These are phyloP conservation scores for Trachurus trachurus DNA, from an alignment of 2,797 vertebrate genomes.

Conservation along the genomic window DNA sequence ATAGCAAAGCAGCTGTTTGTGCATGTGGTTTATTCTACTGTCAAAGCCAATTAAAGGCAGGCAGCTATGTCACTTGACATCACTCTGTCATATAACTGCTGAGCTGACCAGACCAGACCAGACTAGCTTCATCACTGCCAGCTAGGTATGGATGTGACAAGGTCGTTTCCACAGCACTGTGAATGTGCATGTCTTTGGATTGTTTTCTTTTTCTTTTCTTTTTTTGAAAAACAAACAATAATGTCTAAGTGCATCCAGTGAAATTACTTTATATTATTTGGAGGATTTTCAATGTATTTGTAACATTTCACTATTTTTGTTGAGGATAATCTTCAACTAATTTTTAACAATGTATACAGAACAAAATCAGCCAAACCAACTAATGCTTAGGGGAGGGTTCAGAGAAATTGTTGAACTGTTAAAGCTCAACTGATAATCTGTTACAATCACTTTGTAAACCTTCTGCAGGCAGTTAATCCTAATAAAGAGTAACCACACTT, in stretches of 20 bases:
- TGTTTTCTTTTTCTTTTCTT: background rate
- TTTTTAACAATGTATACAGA: too few species aligned
- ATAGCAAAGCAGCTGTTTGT: conserved; percentile 4
- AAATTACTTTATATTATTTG: too few species aligned
- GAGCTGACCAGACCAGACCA: conserved; percentile 34
- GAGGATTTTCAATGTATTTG: too few species aligned
- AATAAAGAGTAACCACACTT: background rate
- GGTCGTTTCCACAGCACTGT: conserved; percentile 29
- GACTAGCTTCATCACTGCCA: conserved; percentile 30
- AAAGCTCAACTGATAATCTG: too few species aligned
- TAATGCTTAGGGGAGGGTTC: too few species aligned
- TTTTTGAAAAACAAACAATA: background rate
- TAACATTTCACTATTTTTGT: too few species aligned
- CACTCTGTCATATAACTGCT: conserved; percentile 57
- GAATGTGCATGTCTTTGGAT: conserved; percentile 32
- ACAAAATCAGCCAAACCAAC: too few species aligned
- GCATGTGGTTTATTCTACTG: conserved; percentile 26
- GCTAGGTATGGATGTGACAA: conserved; percentile 36
- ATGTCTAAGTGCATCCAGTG: background rate
- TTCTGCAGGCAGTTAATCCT: too few species aligned
- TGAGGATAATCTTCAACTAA: too few species aligned
- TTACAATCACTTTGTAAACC: too few species aligned
- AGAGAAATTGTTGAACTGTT: too few species aligned
- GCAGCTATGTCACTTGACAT: conserved; percentile 54
- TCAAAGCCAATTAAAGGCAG: conserved; percentile 29